phyloP scores from a whole-genome alignment of 1,140 invertebrate species.

The Lycorma delicatula region DNA sequence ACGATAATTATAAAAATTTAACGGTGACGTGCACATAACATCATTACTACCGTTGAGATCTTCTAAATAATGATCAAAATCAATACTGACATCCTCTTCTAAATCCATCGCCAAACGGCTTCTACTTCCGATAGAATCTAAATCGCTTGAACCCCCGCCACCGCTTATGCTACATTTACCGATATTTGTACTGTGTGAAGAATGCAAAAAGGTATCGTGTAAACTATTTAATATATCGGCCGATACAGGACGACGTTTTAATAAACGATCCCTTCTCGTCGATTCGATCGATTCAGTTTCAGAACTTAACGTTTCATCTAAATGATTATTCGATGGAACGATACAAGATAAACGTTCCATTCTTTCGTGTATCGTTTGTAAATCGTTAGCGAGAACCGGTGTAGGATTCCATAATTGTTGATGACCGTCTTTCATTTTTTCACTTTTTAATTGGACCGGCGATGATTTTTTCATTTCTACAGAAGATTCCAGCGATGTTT shows the following conservation, averaged over 20 bases:
- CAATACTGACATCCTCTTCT: conserved; percentile 42
- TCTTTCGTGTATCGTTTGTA: conserved; percentile 21
- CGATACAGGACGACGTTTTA: conserved; percentile 61
- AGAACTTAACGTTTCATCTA: conserved; percentile 25
- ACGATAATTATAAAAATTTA: conserved; percentile 23
- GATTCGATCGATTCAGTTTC: conserved; percentile 30
- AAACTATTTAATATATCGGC: conserved; percentile 45
- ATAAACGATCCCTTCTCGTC: conserved; percentile 36
- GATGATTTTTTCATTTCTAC: conserved; percentile 18
- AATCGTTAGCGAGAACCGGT: conserved; percentile 5
- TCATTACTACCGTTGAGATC: conserved; percentile 46
- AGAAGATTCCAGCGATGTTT: conserved; percentile 37
- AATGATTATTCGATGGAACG: conserved; percentile 6
- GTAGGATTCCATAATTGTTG: conserved; percentile 29
- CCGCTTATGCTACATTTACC: no score
- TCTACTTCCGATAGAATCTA: conserved; percentile 38
- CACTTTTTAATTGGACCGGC: conserved; percentile 6
- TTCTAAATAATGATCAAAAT: conserved; percentile 56
- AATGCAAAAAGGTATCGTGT: conserved; percentile 35
- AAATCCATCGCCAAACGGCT: conserved; percentile 25
- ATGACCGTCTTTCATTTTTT: not conserved
- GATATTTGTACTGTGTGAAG: no score
- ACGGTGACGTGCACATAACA: conserved; percentile 36
- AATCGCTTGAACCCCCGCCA: conserved; percentile 46
- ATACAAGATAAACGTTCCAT: conserved; percentile 21